Evolutionary conservation across 2,797 vertebrate species (phyloP).

Genomic region (Sciaenops ocellatus): DNA sequence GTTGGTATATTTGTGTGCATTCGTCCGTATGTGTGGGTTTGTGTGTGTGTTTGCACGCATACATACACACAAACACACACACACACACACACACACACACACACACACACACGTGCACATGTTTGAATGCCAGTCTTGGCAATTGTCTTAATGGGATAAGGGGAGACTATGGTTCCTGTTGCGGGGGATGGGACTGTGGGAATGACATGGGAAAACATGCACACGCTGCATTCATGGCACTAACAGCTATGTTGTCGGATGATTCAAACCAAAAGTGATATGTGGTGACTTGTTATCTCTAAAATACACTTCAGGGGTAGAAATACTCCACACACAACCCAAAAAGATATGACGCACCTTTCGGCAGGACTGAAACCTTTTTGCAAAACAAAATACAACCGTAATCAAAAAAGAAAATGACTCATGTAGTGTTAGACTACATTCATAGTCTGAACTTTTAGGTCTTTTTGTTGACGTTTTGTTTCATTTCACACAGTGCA

Average conservation of each 20-base stretch:
- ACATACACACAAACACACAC: background rate
- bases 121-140: conserved; percentile 77
- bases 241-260: conserved; percentile 46
- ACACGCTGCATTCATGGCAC: conserved; percentile 63
- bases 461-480: conserved; percentile 2
- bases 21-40: conserved; percentile 37
- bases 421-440: background rate
- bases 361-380: background rate
- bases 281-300: conserved; percentile 46
- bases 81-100: background rate
- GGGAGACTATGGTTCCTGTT: conserved; percentile 82
- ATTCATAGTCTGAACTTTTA: background rate
- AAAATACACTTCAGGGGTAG: conserved; percentile 27
- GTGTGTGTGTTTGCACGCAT: background rate
- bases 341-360: conserved; percentile 21
- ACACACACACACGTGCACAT: conserved; percentile 36
- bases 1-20: conserved; percentile 65
- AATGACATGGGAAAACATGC: conserved; percentile 82
- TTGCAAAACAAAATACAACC: conserved; percentile 2
- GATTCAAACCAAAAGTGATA: conserved; percentile 58
- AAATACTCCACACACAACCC: conserved; percentile 22
- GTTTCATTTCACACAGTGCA: conserved; percentile 16
- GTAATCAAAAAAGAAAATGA: background rate
- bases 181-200: conserved; percentile 79
- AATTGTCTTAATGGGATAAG: conserved; percentile 84